Base-by-base conservation (phyloP, 37 sponge, comb jelly and placozoan species). In the Diacarnus erythraeanus region DNA sequence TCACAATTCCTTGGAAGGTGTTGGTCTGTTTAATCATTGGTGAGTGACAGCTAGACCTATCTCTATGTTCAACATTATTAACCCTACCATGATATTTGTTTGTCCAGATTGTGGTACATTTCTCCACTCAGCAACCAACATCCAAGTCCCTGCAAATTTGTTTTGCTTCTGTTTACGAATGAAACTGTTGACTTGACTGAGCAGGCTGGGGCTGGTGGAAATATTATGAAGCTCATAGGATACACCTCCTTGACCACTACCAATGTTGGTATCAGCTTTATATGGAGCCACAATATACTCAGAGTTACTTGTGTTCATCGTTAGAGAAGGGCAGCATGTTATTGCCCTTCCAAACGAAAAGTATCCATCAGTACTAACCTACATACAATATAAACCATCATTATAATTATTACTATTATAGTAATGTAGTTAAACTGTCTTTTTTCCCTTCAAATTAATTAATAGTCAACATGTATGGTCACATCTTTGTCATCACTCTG, bases 1-100 rank as follows among this genome's bases (percentile, higher is more conserved):
- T 63, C 17, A 82, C 9, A 47, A 82, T 63, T 34, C 39, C 75
- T 59, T 82, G 83, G 35, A 82, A 74, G 17, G 69, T 72, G 47
- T 82, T 82, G 29, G 36, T 35, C 69, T 69, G 39, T n/a, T n/a
- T n/a, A n/a, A n/a, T n/a, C n/a, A n/a, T n/a, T n/a, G n/a, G n/a
- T n/a, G n/a, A n/a, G n/a, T n/a, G n/a, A n/a, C n/a, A n/a, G n/a
- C n/a, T n/a, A n/a, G n/a, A n/a, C n/a, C n/a, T n/a, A n/a, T n/a
- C n/a, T n/a, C n/a, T n/a, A n/a, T n/a, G n/a, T n/a, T n/a, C n/a
- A n/a, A n/a, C n/a, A n/a, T n/a, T n/a, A n/a, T n/a, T n/a, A n/a
- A 3, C 10, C 47, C 29, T 43, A 72, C 54, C 23, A 5, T 41
- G 57, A 63, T 57, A 38, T 27, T 64, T 22, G 39, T 18, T 23